These are phyloP conservation scores for Lophotriccus pileatus DNA, from an alignment of 2,797 vertebrate genomes.

Conservation along the genomic window DNA sequence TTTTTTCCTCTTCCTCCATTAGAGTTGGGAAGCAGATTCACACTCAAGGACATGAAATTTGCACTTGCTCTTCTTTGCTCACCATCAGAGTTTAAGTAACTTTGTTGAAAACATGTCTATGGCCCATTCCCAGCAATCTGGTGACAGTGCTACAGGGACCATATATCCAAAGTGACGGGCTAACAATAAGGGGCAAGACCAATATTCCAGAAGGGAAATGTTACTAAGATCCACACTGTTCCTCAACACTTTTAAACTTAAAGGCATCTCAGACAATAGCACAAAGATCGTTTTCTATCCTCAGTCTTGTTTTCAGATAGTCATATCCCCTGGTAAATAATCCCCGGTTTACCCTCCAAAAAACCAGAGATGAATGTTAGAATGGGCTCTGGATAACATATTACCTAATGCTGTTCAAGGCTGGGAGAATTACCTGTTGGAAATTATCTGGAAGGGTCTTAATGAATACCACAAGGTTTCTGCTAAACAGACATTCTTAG, in stretches of 20 bases:
- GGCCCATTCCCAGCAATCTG: background rate
- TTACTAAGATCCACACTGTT: background rate
- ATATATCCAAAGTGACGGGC: background rate
- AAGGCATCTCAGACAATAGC: background rate
- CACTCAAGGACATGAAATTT: background rate
- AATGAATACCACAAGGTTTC: slow-evolving; percentile 62
- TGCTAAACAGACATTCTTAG: slow-evolving; percentile 40
- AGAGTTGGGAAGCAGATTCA: background rate
- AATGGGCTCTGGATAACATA: background rate
- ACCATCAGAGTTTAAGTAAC: background rate
- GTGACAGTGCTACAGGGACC: background rate
- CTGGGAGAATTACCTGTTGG: slow-evolving; percentile 61
- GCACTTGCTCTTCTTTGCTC: background rate
- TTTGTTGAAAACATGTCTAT: background rate
- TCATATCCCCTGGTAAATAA: background rate
- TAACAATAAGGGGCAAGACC: background rate
- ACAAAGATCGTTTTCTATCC: background rate
- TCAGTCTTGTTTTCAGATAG: background rate
- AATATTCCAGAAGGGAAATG: background rate
- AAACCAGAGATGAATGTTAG: background rate
- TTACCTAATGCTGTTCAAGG: slow-evolving; percentile 32
- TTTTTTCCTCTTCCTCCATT: background rate
- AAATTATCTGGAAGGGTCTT: slow-evolving; percentile 32
- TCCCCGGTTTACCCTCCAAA: slow-evolving; percentile 7
- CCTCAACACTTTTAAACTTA: background rate